Percentiles rank a stretch among this genome's conserved stretches.
These are phyloP conservation scores for Eulemur macaco DNA, from an alignment of 2,113 vertebrate genomes.

Conservation along the genomic window DNA sequence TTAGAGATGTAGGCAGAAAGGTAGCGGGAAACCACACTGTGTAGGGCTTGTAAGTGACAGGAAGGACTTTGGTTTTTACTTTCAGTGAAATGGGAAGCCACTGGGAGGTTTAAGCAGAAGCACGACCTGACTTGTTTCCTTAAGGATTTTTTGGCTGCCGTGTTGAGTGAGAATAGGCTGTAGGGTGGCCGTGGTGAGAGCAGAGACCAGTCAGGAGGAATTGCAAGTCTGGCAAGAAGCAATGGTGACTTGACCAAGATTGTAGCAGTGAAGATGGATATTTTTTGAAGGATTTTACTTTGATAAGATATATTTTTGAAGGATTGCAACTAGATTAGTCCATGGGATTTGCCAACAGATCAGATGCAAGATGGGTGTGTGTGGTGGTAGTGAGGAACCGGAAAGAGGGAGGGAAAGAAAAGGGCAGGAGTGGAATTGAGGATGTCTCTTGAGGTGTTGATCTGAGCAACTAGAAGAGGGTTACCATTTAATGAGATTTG, in stretches of 20 bases:
- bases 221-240: not conserved
- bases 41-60: not conserved
- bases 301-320: not conserved
- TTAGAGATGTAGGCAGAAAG: not conserved
- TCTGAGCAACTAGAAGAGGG: not conserved
- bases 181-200: not conserved
- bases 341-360: not conserved
- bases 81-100: not conserved
- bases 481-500: not conserved
- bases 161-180: not conserved
- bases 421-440: not conserved
- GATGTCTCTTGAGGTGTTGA: not conserved
- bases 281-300: not conserved
- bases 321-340: not conserved
- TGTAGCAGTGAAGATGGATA: not conserved
- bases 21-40: not conserved
- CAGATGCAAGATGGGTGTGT: too few relatives aligned
- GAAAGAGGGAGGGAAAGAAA: too few relatives aligned
- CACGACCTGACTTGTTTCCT: not conserved
- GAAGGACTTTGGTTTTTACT: not conserved
- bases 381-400: not conserved
- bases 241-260: not conserved
- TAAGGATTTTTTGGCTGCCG: not conserved
- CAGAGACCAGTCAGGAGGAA: not conserved
- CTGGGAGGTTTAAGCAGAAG: not conserved